phyloP scores from a whole-genome alignment of 2,797 vertebrate species.

The Tadarida brasiliensis region DNA sequence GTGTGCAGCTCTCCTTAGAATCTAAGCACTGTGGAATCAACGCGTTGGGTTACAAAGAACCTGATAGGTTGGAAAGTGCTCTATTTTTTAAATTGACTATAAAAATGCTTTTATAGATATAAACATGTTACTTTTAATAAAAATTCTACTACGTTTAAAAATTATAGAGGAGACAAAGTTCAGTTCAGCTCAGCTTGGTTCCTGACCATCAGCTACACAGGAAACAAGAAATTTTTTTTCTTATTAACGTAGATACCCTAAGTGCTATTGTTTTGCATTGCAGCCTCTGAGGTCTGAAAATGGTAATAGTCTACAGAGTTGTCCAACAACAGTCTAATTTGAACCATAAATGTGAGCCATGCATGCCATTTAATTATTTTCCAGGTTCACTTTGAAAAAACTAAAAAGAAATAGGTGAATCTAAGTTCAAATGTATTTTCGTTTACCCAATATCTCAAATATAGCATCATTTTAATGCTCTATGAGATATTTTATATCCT shows the following conservation, averaged over 20 bases:
- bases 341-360: neutral
- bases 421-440: neutral
- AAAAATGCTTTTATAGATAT: constrained; percentile 37
- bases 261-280: neutral
- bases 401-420: neutral
- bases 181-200: neutral
- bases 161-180: constrained; percentile 1
- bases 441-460: neutral
- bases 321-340: neutral
- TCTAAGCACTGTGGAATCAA: neutral
- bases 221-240: constrained; percentile 24
- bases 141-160: neutral
- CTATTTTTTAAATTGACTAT: neutral
- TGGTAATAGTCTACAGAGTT: neutral
- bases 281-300: neutral
- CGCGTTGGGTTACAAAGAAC: constrained; percentile 1
- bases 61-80: neutral
- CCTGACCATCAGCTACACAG: constrained; percentile 23
- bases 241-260: neutral
- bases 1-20: neutral
- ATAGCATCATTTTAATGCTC: neutral
- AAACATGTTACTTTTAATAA: constrained; percentile 33
- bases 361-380: neutral
- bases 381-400: constrained; percentile 1
- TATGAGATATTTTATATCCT: neutral